Conservation (phyloP, 2,113 vertebrate genomes). For the Nesoenas mayeri region DNA sequence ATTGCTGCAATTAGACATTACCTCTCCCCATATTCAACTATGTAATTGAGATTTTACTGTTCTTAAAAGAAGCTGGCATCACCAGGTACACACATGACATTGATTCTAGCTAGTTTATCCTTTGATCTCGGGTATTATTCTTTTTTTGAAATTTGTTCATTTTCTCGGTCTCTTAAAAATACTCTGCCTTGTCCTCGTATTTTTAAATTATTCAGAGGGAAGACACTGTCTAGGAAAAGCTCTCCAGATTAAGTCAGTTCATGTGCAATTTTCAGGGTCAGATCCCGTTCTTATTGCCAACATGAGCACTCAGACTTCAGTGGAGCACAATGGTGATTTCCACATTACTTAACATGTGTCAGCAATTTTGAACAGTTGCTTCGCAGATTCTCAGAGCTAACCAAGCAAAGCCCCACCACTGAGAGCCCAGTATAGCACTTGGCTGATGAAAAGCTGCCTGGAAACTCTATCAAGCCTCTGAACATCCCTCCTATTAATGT, state of each 20-base stretch:
- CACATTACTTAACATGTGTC: constrained; percentile 21
- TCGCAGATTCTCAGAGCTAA: constrained; percentile 15
- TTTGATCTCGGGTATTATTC: no score
- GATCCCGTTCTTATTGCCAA: neutral
- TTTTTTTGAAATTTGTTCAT: no score
- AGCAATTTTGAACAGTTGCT: constrained; percentile 33
- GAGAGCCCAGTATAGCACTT: neutral
- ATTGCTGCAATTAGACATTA: neutral
- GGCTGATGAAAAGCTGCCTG: neutral
- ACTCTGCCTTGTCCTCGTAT: no score
- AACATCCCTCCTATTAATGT: neutral
- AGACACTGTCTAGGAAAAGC: neutral
- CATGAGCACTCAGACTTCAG: neutral
- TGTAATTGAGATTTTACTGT: neutral
- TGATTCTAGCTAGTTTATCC: neutral
- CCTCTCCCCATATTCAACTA: neutral
- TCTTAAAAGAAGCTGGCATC: neutral
- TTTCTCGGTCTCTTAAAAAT: no score
- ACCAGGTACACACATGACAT: accelerated
- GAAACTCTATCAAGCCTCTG: constrained; percentile 9
- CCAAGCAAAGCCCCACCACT: neutral
- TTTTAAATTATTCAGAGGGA: neutral
- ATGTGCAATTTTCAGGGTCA: neutral
- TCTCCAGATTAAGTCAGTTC: neutral
- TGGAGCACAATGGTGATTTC: neutral